A percentile compares a stretch with the other conserved stretches of the same genome.
Conservation (phyloP, 2,888 invertebrate species). For the Xestobium rufovillosum region DNA sequence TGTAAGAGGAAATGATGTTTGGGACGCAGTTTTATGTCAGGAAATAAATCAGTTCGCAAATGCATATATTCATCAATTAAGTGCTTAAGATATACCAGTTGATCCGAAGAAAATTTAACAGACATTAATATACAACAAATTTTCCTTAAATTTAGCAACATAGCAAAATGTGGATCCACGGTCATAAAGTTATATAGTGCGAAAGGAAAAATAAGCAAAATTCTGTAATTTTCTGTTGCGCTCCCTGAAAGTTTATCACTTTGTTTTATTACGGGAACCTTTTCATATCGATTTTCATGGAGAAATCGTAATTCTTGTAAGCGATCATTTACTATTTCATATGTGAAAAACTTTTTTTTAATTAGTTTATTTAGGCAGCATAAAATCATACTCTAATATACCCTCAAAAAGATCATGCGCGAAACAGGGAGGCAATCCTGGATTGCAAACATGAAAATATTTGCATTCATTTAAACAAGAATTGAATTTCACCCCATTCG, state of each 20-base stretch:
- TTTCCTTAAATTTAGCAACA: constrained; percentile 15
- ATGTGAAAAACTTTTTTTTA: constrained; percentile 14
- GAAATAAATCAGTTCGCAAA: constrained; percentile 11
- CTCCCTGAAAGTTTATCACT: constrained; percentile 4
- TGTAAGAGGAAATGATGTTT: constrained; percentile 25
- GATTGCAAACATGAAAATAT: constrained; percentile 23
- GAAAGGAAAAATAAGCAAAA: constrained; percentile 14
- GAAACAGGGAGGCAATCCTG: constrained; percentile 22
- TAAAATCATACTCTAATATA: constrained; percentile 20
- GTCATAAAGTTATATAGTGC: not conserved
- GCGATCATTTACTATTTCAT: constrained; percentile 12
- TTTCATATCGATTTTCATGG: too few species aligned
- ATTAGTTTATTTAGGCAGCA: constrained; percentile 20
- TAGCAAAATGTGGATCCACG: constrained; percentile 5
- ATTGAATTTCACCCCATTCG: constrained; percentile 19
- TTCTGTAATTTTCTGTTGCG: constrained; percentile 12
- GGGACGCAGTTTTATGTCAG: constrained; percentile 18
- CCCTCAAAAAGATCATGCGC: constrained; percentile 26
- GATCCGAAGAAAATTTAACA: constrained; percentile 10
- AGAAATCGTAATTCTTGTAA: constrained; percentile 7
- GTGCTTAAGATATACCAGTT: constrained; percentile 11
- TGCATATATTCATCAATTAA: constrained; percentile 13
- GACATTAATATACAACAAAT: constrained; percentile 11
- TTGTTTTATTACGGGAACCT: constrained; percentile 13
- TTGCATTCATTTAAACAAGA: constrained; percentile 22